Base-by-base conservation (phyloP, 2,113 vertebrate species). In the Phylloscopus trochiloides region DNA sequence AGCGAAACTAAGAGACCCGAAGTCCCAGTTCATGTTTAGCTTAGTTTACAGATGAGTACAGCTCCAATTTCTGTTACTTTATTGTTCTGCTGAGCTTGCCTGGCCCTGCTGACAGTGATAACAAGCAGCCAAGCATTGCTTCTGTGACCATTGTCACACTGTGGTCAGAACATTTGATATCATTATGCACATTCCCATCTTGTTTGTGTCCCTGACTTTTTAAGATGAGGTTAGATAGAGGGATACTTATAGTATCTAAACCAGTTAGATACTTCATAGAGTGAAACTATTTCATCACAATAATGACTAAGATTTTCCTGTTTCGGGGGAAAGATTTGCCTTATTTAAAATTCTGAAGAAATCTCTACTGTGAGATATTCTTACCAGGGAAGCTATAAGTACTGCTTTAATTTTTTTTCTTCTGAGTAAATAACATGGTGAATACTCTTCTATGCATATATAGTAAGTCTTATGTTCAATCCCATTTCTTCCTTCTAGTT, bases 331-430 rank as follows among this genome's bases (percentile, higher is more conserved):
- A 88, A 75, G 1, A 8, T n/a, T 84, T 86, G 4, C 34, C 38
- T 54, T 66, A 22, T 76, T 86, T 71, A 59, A 85, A 77, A 17
- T 75, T 81, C 57, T 57, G 31, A 78, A 67, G 54, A 77, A 82
- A 25, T 63, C 7, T 59, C 26, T 62, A 38, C 32, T 36, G 3
- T 26, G 40, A 31, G 28, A 17, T 65, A 26, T 68, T 82, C 88
- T 95, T 52, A 63, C 22, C 15, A 76, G 58, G 12, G 28, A 85
- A 86, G 31, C 14, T 54, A 28, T n/a, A 82, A 91, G 7, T 65
- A 17, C 36, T 92, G 48, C 48, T 79, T 88, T 66, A 45, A 85
- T 93, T 85, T 10, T 75, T 82, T 77, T 85, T 62, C 47, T 89
- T 67, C 34, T 67, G 51, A 43, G 10, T 72, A 70, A 84, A 47